Conservation (phyloP, 2,113 vertebrate genomes). For the Stictonetta naevosa region DNA sequence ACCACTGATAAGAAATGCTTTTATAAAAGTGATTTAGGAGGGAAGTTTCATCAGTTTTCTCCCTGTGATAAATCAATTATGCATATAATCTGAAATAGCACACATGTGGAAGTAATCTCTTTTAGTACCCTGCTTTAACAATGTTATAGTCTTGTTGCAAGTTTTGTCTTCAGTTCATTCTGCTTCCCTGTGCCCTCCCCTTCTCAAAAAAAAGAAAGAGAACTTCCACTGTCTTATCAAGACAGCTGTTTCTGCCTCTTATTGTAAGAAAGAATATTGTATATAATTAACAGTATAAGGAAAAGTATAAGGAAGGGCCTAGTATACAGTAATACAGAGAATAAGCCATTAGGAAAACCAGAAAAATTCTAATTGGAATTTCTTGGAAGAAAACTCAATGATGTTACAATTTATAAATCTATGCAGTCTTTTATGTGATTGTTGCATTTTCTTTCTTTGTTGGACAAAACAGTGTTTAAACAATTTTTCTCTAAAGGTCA, state of each 20-base stretch:
- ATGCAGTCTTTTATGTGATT: neutral
- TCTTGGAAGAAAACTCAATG: neutral
- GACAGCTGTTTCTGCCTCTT: neutral
- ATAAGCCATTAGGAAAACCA: neutral
- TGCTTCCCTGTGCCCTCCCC: neutral
- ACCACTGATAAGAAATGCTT: neutral
- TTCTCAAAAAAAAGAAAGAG: neutral
- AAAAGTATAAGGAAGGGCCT: neutral
- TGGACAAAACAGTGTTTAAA: neutral
- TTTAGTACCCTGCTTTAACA: neutral
- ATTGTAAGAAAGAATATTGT: neutral
- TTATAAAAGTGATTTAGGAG: neutral
- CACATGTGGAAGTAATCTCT: neutral
- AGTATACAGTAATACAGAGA: neutral
- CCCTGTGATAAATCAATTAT: neutral
- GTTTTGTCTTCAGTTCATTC: neutral
- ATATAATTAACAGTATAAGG: neutral
- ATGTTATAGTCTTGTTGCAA: neutral
- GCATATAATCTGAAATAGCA: neutral
- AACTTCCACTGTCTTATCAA: neutral
- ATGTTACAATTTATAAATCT: neutral
- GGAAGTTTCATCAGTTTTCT: neutral
- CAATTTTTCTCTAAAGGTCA: slow-evolving; percentile 73
- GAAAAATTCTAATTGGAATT: neutral
- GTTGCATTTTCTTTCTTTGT: neutral